Percentiles rank a stretch among this genome's conserved stretches.
phyloP scores from a whole-genome alignment of 1,140 invertebrate genomes.

The Cotesia chilonis region DNA sequence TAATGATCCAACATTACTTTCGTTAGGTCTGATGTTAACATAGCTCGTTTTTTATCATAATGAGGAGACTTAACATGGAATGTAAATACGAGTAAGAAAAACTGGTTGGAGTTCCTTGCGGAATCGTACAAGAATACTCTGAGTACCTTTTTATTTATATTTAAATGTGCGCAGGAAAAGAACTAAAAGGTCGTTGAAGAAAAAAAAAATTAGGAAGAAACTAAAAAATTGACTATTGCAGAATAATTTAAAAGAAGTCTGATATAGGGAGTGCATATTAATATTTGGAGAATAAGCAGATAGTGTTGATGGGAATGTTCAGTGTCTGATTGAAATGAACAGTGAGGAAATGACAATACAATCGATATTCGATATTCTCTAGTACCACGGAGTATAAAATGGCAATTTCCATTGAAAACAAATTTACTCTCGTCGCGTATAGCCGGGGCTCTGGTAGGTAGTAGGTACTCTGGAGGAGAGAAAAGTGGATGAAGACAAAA shows the following conservation, averaged over 20 bases:
- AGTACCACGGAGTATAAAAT: conserved; percentile 31
- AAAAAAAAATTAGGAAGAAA: neutral
- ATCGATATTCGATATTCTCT: conserved; percentile 40
- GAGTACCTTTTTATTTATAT: no score
- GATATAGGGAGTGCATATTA: neutral
- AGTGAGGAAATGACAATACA: conserved; percentile 31
- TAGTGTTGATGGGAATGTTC: conserved; percentile 34
- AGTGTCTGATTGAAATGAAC: neutral
- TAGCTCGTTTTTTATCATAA: no score
- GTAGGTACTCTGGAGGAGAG: neutral
- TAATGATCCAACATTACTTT: no score
- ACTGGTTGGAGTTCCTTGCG: no score
- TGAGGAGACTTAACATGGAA: no score
- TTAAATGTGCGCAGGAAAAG: no score
- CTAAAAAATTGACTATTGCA: neutral
- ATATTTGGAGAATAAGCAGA: conserved; percentile 29
- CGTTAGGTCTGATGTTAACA: no score
- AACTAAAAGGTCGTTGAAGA: neutral
- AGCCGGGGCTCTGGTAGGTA: neutral
- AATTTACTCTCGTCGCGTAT: conserved; percentile 21
- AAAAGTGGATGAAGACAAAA: conserved; percentile 5
- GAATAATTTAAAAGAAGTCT: neutral
- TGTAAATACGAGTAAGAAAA: no score
- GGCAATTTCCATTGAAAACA: conserved; percentile 35
- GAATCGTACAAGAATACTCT: no score